Evolutionary conservation across 2,113 vertebrate species (phyloP).

Genomic region (Antechinus stuartii): DNA sequence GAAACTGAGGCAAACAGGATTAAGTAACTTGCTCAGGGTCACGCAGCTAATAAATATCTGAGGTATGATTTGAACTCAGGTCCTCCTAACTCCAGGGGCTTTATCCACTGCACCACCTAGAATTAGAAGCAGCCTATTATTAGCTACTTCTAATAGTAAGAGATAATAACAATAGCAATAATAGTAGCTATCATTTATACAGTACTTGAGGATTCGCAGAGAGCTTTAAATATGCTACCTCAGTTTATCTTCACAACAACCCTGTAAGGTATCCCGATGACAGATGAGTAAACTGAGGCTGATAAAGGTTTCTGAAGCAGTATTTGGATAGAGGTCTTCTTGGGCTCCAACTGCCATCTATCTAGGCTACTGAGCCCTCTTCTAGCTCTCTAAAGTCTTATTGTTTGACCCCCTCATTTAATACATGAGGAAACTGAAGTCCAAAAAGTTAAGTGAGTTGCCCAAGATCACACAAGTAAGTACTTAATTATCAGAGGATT

Average conservation of each 20-base stretch:
- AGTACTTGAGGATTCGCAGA: too few species aligned
- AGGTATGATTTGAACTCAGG: too few species aligned
- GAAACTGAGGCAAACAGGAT: too few species aligned
- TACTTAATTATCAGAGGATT: not conserved
- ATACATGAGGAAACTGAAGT: not conserved
- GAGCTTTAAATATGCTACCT: not conserved
- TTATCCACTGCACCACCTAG: too few species aligned
- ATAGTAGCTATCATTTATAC: too few species aligned
- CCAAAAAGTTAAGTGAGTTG: not conserved
- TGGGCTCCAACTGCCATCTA: not conserved
- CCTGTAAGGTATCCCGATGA: not conserved
- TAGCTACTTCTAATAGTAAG: too few species aligned
- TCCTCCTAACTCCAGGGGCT: too few species aligned
- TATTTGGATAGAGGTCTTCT: not conserved
- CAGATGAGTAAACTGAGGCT: not conserved
- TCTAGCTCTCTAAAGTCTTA: not conserved
- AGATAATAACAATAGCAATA: not conserved
- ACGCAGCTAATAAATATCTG: too few species aligned
- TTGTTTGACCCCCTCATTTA: not conserved
- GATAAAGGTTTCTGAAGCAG: not conserved
- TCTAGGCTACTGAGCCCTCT: not conserved
- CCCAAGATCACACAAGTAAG: not conserved
- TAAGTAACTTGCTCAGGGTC: too few species aligned
- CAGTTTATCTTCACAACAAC: not conserved
- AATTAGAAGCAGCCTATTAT: too few species aligned